Evolutionary conservation across 2,113 vertebrate genomes (phyloP), one percentile per base, ranked within the genome.

Genomic region (Corydoras sp.): DNA sequence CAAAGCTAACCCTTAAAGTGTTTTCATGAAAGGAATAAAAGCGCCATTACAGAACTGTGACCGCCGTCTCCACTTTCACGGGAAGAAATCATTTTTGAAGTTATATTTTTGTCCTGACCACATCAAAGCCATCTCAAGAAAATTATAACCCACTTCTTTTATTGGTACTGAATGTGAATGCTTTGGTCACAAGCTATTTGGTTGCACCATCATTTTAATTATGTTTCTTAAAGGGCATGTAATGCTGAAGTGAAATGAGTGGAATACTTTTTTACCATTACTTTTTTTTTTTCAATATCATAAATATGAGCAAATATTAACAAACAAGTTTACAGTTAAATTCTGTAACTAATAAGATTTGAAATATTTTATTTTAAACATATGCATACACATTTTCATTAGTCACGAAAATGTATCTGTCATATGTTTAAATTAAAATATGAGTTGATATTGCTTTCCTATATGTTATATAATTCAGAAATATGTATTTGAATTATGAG

Each of bases 121-220:
- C 72, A 74, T 74, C 30, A 74, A 74, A 74, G 72, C 31, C 6
- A 68, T 74, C 50, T 74, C 65, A 68, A 14, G 65, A 61, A 68
- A 74, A 67, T 68, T 61, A 67, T 24, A 68, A 68, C 72, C 58
- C 31, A n/a, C 58, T 68, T 74, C 24, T 68, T 74, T 68, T 68
- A 61, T 51, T 74, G 50, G 58, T 68, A 61, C n/a, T 62, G 31
- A 62, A 73, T 30, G 31, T 29, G 56, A 48, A 60, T 12, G 43
- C 53, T 4, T 49, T 74, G 65, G 51, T 62, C 65, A 74, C 13
- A 58, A 9, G 29, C 18, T 56, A 53, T 66, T 43, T 66, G 56
- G 63, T 67, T 43, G 48, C 63, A 62, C 58, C 6, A 49, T 62
- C 62, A n/a, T 53, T 68, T 62, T 68, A 30, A 62, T 51, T 12